Base-by-base conservation (phyloP, 2,797 vertebrate species). In the Diceros bicornis region DNA sequence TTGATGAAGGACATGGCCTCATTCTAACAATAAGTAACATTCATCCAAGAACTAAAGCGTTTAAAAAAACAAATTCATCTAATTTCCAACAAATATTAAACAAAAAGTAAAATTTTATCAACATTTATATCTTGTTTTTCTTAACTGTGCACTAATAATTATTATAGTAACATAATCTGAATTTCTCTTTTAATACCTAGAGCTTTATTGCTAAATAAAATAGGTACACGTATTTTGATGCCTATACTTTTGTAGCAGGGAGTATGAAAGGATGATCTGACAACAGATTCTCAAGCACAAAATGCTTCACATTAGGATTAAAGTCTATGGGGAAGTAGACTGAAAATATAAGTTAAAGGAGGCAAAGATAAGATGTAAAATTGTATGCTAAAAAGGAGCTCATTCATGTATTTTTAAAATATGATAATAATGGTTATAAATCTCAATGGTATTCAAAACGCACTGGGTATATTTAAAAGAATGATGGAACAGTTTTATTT, bases 91-190 rank as follows among this genome's bases (percentile, higher is more conserved):
- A 92, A 88, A 37, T 50, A 64, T 74, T 78, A 81, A 72, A 61
- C 77, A 66, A 88, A 93, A 83, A 92, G 21, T 62, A 82, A 93
- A 88, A 82, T 25, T 61, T 41, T 81, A 86, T 72, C 59, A 92
- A 92, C 16, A 89, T 69, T 89, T 90, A 69, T 17, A 93, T 18
- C 71, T 83, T 90, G 20, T 71, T 91, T 71, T 89, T 72, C 57
- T 74, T 55, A 85, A 68, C 21, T 81, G 12, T 50, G 8, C 0
- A 62, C 82, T 89, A 88, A 37, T 47, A 59, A 95, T 55, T 41
- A 79, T 41, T 91, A 75, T n/a, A 50, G 37, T 41, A 77, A 72
- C 16, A 47, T 25, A 62, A 68, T 68, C 16, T n/a, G 23, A 71
- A 47, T n/a, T 75, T 82, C 68, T 78, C 59, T 91, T 90, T 74